Conservation (phyloP, 2,113 vertebrate species). For the Tupaia chinensis region DNA sequence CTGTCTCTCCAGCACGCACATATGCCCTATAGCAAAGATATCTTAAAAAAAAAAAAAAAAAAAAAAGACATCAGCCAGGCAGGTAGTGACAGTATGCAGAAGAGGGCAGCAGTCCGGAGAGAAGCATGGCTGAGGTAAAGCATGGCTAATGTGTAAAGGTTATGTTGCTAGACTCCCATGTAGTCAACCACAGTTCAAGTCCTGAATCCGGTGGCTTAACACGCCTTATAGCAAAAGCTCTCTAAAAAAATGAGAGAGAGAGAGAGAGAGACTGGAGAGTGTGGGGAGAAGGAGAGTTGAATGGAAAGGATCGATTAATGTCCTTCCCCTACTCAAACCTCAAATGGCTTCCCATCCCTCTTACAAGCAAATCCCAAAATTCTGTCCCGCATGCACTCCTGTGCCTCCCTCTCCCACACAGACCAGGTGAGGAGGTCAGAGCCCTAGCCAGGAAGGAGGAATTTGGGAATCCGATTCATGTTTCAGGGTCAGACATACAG, state of each 20-base stretch:
- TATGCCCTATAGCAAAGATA: no score
- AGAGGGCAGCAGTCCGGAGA: not conserved
- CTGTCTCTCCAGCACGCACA: no score
- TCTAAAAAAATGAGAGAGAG: no score
- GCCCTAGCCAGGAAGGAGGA: not conserved
- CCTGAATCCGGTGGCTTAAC: no score
- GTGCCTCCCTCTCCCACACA: not conserved
- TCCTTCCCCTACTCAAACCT: not conserved
- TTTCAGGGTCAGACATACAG: not conserved
- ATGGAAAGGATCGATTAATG: not conserved
- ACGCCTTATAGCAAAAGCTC: no score
- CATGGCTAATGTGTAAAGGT: no score
- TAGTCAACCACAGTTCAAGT: no score
- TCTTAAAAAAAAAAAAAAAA: not conserved
- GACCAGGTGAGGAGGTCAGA: not conserved
- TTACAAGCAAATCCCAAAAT: not conserved
- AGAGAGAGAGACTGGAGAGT: not conserved
- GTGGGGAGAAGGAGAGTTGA: not conserved
- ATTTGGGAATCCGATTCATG: not conserved
- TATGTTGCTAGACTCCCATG: no score
- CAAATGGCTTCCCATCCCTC: not conserved
- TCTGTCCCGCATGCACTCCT: no score
- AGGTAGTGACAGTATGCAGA: not conserved
- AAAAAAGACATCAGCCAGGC: not conserved
- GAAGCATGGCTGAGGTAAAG: no score